phyloP scores from a whole-genome alignment of 2,797 vertebrate genomes.

The Apogon talboti region DNA sequence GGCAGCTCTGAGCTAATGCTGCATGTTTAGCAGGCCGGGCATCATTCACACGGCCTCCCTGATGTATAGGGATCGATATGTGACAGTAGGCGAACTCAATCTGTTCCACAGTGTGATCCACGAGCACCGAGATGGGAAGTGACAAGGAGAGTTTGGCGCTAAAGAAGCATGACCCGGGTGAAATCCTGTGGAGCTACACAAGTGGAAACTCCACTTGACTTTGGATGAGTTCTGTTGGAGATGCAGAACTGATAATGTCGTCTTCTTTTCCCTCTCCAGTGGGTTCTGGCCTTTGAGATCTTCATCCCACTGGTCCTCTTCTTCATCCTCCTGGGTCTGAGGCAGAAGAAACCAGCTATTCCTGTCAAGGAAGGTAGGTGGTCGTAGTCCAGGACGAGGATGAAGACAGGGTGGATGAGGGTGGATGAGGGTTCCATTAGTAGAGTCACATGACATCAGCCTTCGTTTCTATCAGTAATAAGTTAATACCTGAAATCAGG shows the following conservation, averaged over 20 bases:
- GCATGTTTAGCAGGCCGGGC: slow-evolving; percentile 44
- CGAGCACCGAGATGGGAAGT: slow-evolving; percentile 11
- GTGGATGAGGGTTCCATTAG: neutral
- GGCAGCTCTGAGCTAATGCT: slow-evolving; percentile 16
- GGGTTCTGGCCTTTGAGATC: slow-evolving; percentile 97
- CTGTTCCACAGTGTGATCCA: slow-evolving; percentile 7
- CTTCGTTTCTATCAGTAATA: neutral
- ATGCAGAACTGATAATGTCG: slow-evolving; percentile 3
- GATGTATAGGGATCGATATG: slow-evolving; percentile 44
- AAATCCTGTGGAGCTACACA: neutral
- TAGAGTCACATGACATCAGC: neutral
- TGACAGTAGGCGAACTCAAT: slow-evolving; percentile 31
- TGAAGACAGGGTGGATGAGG: neutral
- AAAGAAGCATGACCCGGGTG: slow-evolving; percentile 8
- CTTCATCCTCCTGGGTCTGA: slow-evolving; percentile 94
- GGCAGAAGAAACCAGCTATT: slow-evolving; percentile 96
- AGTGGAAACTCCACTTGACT: neutral
- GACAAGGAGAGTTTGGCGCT: slow-evolving; percentile 11
- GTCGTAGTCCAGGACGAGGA: neutral
- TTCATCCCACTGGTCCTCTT: slow-evolving; percentile 97
- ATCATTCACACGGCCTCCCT: slow-evolving; percentile 40
- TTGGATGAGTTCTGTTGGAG: neutral
- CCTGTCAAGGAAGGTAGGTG: slow-evolving; percentile 94
- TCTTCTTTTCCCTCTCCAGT: slow-evolving; percentile 75
- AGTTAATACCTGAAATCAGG: neutral